phyloP scores from a whole-genome alignment of 2,113 vertebrate genomes.

The Tenrec ecaudatus region DNA sequence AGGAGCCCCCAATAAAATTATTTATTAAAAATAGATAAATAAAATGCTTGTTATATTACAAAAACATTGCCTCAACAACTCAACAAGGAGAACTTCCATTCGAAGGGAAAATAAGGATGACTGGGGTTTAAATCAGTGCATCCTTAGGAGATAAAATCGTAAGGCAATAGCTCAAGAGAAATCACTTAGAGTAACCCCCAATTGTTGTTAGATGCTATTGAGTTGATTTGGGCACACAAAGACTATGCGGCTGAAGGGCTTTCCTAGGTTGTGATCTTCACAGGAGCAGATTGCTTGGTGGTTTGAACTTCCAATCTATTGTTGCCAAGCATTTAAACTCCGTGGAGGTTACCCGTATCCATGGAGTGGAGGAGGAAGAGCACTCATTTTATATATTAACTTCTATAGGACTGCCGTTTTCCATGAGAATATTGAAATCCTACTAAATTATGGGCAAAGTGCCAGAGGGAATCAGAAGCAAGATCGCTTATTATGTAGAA shows the following conservation, averaged over 20 bases:
- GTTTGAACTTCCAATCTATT: not conserved
- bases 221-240: not conserved
- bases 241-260: not conserved
- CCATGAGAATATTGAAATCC: slow-evolving; percentile 45
- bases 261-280: not conserved
- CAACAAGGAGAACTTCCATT: slow-evolving; percentile 3
- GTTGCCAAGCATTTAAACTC: not conserved
- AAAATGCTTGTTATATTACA: no score
- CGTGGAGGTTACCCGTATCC: not conserved
- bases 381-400: not conserved
- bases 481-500: slow-evolving; percentile 33
- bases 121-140: slow-evolving; percentile 8
- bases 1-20: no score
- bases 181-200: slow-evolving; percentile 15
- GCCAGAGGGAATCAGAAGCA: not conserved
- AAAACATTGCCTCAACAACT: not conserved
- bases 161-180: slow-evolving; percentile 44
- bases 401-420: not conserved
- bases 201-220: not conserved
- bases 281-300: no score
- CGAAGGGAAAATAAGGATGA: slow-evolving; percentile 37
- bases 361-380: not conserved
- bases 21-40: no score
- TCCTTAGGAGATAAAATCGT: not conserved
- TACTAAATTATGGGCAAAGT: not conserved